These are phyloP conservation scores for Somateria mollissima DNA, from an alignment of 2,797 vertebrate genomes.

Conservation along the genomic window DNA sequence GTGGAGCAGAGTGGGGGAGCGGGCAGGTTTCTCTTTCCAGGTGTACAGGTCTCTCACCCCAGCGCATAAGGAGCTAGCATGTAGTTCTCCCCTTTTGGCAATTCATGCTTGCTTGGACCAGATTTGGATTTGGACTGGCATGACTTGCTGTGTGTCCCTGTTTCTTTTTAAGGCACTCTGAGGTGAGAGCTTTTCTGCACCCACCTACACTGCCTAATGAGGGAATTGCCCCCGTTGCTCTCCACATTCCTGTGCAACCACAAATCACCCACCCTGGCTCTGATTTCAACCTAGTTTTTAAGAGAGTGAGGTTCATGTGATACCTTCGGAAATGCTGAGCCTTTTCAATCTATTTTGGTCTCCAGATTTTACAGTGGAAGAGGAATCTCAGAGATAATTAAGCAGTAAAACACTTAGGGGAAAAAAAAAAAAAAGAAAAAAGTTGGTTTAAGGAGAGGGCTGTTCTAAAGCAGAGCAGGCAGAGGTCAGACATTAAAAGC, in stretches of 20 bases:
- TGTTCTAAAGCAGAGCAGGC: not conserved
- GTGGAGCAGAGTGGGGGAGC: not conserved
- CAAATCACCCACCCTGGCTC: not conserved
- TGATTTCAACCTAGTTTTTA: not conserved
- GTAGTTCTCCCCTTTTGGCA: not conserved
- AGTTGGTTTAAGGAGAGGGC: not conserved
- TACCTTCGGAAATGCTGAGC: not conserved
- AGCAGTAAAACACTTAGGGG: not conserved
- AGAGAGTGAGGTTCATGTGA: not conserved
- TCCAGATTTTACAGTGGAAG: not conserved
- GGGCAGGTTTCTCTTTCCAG: not conserved
- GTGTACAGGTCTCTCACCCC: not conserved
- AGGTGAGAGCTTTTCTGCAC: not conserved
- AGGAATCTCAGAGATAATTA: not conserved
- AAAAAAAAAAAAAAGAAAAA: not conserved
- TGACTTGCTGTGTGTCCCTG: rapidly evolving
- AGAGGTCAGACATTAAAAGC: not conserved
- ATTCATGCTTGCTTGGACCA: not conserved
- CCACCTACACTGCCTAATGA: not conserved
- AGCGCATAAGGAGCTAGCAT: not conserved
- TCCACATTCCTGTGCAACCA: not conserved
- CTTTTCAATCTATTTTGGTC: not conserved
- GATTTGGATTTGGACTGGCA: not conserved
- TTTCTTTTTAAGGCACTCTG: not conserved
- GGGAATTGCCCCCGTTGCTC: rapidly evolving